A percentile compares a stretch with the other conserved stretches of the same genome.
Evolutionary conservation across 2,797 vertebrate genomes (phyloP).

Genomic region (Pteronotus mesoamericanus): DNA sequence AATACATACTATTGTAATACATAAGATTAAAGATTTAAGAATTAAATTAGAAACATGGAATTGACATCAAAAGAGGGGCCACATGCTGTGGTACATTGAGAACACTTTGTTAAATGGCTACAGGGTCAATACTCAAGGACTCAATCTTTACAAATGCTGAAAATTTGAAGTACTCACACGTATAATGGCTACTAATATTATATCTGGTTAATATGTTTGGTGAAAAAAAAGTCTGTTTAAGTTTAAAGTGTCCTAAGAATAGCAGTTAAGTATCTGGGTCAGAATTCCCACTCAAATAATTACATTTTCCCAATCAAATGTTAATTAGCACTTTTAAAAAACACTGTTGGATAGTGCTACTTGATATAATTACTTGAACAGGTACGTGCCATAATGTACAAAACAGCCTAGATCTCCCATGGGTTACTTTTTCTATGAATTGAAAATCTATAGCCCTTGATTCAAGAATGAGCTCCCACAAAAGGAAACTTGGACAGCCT

Average conservation of each 20-base stretch:
- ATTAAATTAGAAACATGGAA: conserved; percentile 1
- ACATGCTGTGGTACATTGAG: neutral
- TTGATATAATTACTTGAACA: conserved; percentile 26
- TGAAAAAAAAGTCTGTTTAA: conserved; percentile 49
- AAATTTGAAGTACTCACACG: neutral
- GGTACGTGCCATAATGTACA: neutral
- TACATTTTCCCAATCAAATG: conserved; percentile 50
- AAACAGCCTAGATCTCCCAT: neutral
- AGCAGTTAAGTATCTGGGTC: conserved; percentile 54
- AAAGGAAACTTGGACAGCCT: neutral
- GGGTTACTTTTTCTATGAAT: neutral
- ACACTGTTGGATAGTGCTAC: neutral
- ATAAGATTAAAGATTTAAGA: conserved; percentile 6
- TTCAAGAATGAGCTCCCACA: neutral
- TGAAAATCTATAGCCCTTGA: neutral
- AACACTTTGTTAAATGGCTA: neutral
- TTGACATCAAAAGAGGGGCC: neutral
- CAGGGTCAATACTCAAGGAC: neutral
- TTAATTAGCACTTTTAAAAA: conserved; percentile 60
- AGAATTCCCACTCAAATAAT: conserved; percentile 60
- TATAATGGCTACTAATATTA: neutral
- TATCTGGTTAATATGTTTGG: neutral
- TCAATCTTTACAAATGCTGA: neutral
- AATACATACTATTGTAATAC: neutral
- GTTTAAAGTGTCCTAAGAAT: conserved; percentile 49